Base-by-base conservation (phyloP, 30 jellyfish, hydroid and myxozoan species). In the Hydractinia echinata region DNA sequence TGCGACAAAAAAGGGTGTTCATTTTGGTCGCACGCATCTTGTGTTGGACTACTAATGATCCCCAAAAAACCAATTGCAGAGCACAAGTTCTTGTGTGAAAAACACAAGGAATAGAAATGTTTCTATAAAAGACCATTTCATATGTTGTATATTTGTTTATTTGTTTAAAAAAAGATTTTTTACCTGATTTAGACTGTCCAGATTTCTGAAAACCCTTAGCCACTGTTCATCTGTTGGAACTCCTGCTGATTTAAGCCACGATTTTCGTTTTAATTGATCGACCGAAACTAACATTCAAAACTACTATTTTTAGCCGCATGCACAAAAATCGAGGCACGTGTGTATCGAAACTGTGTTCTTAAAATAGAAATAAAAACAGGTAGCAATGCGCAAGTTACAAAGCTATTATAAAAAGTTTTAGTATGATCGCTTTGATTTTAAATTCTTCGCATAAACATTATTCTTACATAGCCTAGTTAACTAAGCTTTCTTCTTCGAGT, bases 21-120 rank as follows among this genome's bases (percentile, higher is more conserved):
- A 19, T 67, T 10, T 19, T 67, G 77, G 77, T 13, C 48, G 77
- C 77, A 67, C 48, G 77, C 77, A 9, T 9, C 44, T 67, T 67
- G 77, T 19, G 77, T 67, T 67, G 77, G 77, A 10, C 48, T 67
- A 8, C 44, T 67, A 10, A 20, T 20, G 10, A 67, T 9, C 8
- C 14, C 14, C 10, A 67, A 19, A 44, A 19, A 9, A 19, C 48
- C 77, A 9, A 19, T 67, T 8, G 19, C 10, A 13, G 48, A 67
- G 10, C 14, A 10, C 19, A 10, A 13, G 8, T 67, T 9, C 48
- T 44, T 10, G 48, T 67, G 77, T 19, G 10, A 8, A 10, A 13
- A 67, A 19, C 77, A 67, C 48, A 67, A 44, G 48, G 19, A 67
- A 44, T 10, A 67, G 48, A 8, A 13, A 67, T 10, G 14, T 13